Percentiles rank a stretch among this genome's conserved stretches.
Conservation (phyloP, 2,113 vertebrate genomes). For the Sturnus vulgaris region DNA sequence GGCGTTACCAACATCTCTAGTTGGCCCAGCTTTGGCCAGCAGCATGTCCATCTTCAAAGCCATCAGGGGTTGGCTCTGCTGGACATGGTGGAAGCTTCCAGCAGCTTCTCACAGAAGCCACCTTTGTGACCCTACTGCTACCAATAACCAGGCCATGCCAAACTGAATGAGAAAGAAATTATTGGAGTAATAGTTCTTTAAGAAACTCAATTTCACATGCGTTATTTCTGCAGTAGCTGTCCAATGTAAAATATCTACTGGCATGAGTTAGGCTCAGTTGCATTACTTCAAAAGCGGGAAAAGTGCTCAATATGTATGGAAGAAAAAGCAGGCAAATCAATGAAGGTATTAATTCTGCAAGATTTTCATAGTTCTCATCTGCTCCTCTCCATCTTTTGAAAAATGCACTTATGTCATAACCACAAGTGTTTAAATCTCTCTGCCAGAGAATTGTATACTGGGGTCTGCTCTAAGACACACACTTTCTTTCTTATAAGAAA, state of each 20-base stretch:
- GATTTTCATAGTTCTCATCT: neutral
- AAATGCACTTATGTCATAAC: neutral
- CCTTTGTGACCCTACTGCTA: neutral
- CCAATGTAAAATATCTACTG: neutral
- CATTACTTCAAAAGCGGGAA: neutral
- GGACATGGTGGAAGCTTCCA: neutral
- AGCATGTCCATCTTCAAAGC: neutral
- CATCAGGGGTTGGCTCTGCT: neutral
- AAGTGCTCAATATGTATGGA: neutral
- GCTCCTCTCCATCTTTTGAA: neutral
- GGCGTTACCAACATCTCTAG: neutral
- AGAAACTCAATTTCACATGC: neutral
- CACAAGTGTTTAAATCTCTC: neutral
- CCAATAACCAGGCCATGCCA: neutral
- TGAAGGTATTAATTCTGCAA: neutral
- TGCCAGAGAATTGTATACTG: neutral
- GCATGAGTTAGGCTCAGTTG: neutral
- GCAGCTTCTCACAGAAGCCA: neutral
- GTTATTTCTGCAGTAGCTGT: neutral
- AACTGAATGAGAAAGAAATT: neutral
- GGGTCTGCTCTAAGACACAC: neutral
- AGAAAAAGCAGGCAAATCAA: constrained; percentile 10
- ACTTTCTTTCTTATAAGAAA: neutral
- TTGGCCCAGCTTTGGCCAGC: neutral
- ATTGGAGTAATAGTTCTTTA: neutral